Conservation (phyloP, 2,797 vertebrate genomes). For the Leucoraja ocellata region DNA sequence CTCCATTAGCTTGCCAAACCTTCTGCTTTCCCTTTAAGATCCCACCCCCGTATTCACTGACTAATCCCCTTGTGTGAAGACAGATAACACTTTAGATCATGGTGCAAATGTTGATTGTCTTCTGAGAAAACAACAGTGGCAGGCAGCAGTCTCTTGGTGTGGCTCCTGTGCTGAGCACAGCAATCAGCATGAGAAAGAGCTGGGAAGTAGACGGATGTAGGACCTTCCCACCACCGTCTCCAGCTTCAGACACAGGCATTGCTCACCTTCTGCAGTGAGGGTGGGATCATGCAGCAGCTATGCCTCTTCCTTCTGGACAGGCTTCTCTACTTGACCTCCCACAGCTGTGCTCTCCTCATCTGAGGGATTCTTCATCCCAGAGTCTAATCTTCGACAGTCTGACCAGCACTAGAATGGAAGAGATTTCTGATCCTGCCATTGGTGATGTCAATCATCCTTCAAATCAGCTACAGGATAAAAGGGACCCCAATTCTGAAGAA, state of each 20-base stretch:
- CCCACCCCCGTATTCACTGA: slow-evolving; percentile 24
- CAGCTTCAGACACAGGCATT: not conserved
- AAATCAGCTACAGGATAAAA: not conserved
- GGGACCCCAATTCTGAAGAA: not conserved
- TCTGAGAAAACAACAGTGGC: slow-evolving; percentile 18
- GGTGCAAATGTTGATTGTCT: slow-evolving; percentile 38
- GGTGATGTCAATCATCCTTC: not conserved
- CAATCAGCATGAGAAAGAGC: slow-evolving; percentile 18
- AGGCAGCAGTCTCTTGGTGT: not conserved
- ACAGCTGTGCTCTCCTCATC: not conserved
- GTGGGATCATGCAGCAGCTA: not conserved
- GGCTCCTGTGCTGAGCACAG: not conserved
- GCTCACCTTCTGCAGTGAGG: not conserved
- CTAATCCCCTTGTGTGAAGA: slow-evolving; percentile 27
- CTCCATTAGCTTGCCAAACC: not conserved
- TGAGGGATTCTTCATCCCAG: not conserved
- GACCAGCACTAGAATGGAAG: not conserved
- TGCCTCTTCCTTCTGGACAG: not conserved
- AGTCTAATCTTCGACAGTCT: not conserved
- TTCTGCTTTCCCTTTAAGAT: not conserved
- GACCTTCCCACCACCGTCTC: not conserved
- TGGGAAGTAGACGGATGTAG: slow-evolving; percentile 2
- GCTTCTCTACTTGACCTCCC: not conserved
- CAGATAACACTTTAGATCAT: slow-evolving; percentile 29
- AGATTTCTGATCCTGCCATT: not conserved